These are phyloP conservation scores for Fregetta grallaria DNA, from an alignment of 2,113 vertebrate genomes.

Conservation along the genomic window DNA sequence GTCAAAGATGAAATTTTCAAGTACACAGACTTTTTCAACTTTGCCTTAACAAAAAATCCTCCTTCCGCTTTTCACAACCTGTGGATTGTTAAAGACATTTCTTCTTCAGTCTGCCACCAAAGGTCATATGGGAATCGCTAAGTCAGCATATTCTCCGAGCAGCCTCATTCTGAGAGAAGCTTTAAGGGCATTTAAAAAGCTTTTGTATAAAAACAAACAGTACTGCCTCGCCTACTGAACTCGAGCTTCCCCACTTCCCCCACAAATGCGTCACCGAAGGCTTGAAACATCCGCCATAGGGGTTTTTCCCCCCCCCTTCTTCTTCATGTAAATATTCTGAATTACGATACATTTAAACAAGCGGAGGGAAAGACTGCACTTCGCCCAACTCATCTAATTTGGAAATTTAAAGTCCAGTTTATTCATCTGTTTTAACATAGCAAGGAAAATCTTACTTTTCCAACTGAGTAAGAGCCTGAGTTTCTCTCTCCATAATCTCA, in stretches of 20 bases:
- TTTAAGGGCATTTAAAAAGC: background rate
- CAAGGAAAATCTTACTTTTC: constrained; percentile 28
- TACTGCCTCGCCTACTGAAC: background rate
- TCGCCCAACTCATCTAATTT: background rate
- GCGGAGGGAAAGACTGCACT: background rate
- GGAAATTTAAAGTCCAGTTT: background rate
- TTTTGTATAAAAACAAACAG: background rate
- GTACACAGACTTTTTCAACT: background rate
- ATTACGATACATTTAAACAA: background rate
- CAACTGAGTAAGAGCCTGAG: background rate
- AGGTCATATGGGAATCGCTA: background rate
- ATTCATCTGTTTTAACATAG: background rate
- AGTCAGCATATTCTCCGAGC: background rate
- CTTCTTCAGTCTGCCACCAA: background rate
- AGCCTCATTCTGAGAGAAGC: background rate
- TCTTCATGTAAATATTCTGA: constrained; percentile 13
- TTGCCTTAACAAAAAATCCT: background rate
- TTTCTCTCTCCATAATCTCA: background rate
- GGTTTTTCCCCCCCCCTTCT: background rate
- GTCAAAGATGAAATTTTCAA: background rate
- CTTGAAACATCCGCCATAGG: background rate
- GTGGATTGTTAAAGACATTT: background rate
- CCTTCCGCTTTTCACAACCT: background rate
- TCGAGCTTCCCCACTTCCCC: background rate
- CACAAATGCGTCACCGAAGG: background rate